Evolutionary conservation across 2,113 vertebrate genomes (phyloP).

Genomic region (Pseudorasbora parva): DNA sequence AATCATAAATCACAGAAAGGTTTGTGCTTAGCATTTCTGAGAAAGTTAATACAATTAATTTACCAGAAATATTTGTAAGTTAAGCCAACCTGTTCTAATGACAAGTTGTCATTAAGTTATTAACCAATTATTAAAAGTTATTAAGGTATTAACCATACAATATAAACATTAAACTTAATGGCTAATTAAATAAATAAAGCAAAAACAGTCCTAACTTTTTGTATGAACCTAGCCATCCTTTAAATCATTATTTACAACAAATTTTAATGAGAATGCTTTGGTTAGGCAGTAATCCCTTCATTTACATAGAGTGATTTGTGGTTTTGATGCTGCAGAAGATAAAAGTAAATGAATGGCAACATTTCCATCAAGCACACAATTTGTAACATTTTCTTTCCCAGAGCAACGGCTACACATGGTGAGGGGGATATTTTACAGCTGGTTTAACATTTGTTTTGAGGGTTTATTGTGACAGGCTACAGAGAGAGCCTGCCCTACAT

Average conservation of each 20-base stretch:
- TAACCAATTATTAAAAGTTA: too few species aligned
- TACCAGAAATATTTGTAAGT: too few species aligned
- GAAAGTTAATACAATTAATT: too few species aligned
- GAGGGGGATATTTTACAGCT: neutral
- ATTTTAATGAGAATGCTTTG: neutral
- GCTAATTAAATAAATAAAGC: neutral
- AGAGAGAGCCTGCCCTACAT: too few species aligned
- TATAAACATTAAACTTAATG: neutral
- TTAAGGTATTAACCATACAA: neutral
- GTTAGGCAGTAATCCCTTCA: neutral
- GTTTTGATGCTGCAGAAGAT: neutral
- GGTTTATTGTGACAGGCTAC: neutral
- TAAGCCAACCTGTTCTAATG: neutral
- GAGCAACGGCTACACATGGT: neutral
- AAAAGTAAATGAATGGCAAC: neutral
- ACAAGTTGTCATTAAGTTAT: neutral
- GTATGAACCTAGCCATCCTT: neutral
- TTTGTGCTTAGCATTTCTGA: too few species aligned
- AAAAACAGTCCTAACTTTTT: neutral
- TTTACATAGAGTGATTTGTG: neutral
- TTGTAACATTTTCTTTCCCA: neutral
- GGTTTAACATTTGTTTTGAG: neutral
- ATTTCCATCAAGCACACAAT: constrained; percentile 2
- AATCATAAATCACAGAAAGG: too few species aligned
- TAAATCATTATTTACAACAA: neutral